Conservation (phyloP, 1,140 invertebrate genomes). For the Danaus melanippus region DNA sequence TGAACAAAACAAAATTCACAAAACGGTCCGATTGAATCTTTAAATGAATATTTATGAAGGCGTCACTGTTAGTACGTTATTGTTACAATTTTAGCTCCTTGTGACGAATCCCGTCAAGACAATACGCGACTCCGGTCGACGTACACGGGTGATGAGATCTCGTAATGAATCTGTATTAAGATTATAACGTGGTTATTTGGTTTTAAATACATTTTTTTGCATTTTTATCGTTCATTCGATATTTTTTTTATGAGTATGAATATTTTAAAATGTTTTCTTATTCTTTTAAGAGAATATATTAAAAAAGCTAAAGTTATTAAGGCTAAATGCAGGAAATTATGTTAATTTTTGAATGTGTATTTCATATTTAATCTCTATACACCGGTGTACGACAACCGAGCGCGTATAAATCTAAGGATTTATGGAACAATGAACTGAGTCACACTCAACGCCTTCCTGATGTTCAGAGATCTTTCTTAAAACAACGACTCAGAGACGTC, state of each 20-base stretch:
- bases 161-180: neutral
- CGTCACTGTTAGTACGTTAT: conserved; percentile 66
- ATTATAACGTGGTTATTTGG: too few relatives aligned
- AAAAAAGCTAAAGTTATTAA: too few relatives aligned
- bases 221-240: too few relatives aligned
- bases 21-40: conserved; percentile 47
- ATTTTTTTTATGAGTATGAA: too few relatives aligned
- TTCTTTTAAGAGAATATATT: too few relatives aligned
- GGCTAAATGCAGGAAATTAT: too few relatives aligned
- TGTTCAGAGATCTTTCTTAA: conserved; percentile 37
- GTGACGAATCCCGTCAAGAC: conserved; percentile 63
- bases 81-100: conserved; percentile 60
- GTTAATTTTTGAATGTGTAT: too few relatives aligned
- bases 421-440: conserved; percentile 63
- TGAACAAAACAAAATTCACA: conserved; percentile 43
- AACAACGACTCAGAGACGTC: conserved; percentile 31
- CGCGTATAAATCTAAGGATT: conserved; percentile 48
- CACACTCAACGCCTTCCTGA: conserved; percentile 43
- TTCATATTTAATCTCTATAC: neutral
- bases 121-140: conserved; percentile 44
- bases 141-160: conserved; percentile 34
- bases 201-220: too few relatives aligned
- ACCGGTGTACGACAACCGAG: conserved; percentile 22
- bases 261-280: too few relatives aligned
- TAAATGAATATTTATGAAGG: conserved; percentile 70